Percentiles rank a stretch among this genome's conserved stretches.
phyloP scores from a whole-genome alignment of 2,888 invertebrate species.

The Perizoma flavofasciatum region DNA sequence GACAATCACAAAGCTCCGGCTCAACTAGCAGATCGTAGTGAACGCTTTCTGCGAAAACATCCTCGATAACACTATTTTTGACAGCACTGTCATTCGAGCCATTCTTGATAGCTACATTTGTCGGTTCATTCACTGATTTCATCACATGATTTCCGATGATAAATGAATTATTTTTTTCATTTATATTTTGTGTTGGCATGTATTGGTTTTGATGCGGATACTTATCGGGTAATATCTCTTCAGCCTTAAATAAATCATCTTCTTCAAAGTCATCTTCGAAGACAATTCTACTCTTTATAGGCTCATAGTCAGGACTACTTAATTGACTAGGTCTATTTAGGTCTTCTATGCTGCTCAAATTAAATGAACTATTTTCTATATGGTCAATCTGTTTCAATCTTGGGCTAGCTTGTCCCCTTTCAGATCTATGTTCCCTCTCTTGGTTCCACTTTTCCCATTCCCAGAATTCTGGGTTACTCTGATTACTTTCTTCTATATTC shows the following conservation, averaged over 20 bases:
- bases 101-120: no score
- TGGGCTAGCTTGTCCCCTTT: background rate
- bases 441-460: background rate
- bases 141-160: background rate
- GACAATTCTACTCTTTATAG: conserved; percentile 3
- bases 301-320: background rate
- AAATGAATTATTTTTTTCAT: background rate
- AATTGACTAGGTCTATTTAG: background rate
- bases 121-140: no score
- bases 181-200: no score
- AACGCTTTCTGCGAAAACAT: conserved; percentile 34
- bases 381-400: no score
- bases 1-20: conserved; percentile 45
- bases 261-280: conserved; percentile 27
- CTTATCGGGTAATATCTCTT: conserved; percentile 14
- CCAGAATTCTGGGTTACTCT: no score
- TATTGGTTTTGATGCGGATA: background rate
- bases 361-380: background rate
- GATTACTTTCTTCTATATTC: background rate
- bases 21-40: conserved; percentile 49
- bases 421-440: background rate
- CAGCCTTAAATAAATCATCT: conserved; percentile 15
- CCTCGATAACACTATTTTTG: background rate
- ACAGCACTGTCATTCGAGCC: no score
- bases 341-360: background rate